Evolutionary conservation across 1,140 invertebrate species (phyloP), one percentile per base, ranked within the genome.

Genomic region (Caenorhabditis latens): DNA sequence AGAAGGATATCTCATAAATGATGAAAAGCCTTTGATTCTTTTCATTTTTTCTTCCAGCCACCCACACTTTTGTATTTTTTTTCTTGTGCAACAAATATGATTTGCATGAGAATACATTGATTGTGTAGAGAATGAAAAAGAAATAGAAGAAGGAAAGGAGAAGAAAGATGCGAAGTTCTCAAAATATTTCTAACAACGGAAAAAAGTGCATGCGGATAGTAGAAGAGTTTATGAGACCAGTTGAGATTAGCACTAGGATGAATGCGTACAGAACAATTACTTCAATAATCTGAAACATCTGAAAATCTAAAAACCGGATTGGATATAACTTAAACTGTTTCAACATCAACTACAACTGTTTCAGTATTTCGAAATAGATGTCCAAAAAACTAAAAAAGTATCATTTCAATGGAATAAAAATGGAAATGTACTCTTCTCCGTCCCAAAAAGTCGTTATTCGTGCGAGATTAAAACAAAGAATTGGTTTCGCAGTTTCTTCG

Each of bases 21-120:
- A n/a, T 7, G 19, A 71, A 46, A 71, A n/a, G 14, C 16, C 43
- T 46, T n/a, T 7, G 19, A n/a, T 48, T 71, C 24, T n/a, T 50
- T 79, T 79, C 46, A 63, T 21, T 53, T 24, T 24, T 50, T 21
- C n/a, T 43, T 79, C 9, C 21, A 19, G 4, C 11, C 42, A 50
- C 71, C 71, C n/a, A n/a, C 71, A 14, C 43, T 42, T 24, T 79
- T 53, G 4, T 53, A 13, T 24, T 24, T 53, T 79, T 32, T 79
- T 50, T 24, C 14, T 32, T 48, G 67, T 67, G 24, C 24, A 32
- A 67, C 8, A 24, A 24, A n/a, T 1, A 50, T 24, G 46, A 79
- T 79, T 79, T 79, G 71, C 71, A 79, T 79, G 21, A 50, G 71
- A 79, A 79, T 79, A 50, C 19, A 21, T 65, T 32, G 61, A 13